Evolutionary conservation across 2,797 vertebrate genomes (phyloP), one percentile per base, ranked within the genome.

Genomic region (Sternarchorhynchus goeldii): DNA sequence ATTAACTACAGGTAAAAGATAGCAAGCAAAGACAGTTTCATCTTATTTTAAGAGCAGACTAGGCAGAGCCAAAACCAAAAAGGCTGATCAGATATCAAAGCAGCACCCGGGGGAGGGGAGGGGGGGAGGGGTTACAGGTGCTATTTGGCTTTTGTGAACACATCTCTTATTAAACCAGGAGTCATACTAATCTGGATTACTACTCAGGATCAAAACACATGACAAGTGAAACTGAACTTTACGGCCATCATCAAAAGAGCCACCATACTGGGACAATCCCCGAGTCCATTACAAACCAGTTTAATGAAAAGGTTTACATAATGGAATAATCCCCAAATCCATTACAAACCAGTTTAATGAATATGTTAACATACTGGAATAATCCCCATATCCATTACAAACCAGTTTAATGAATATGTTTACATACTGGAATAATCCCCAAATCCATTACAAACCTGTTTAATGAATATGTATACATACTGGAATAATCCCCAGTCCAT

Each of bases 121-220:
- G 29, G 78, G 66, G 18, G 29, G 17, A 36, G 73, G 41, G 58
- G 68, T 57, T 81, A 73, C 81, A 79, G 74, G 65, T 53, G 78
- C 76, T 76, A 74, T 79, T 84, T 81, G 75, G 76, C 59, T 82
- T 39, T 70, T 69, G 65, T 65, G 73, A 84, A 70, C 58, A 76
- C 55, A 45, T 67, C 66, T 72, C 78, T 77, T 72, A 78, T 81
- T 81, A 79, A 85, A 81, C 29, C 12, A 45, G 63, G 68, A 56
- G 57, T 64, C 68, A 57, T 41, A 62, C 73, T 82, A 75, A 70
- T 68, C 68, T 80, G 59, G 75, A 77, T 80, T 74, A 73, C 74
- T 41, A 63, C 64, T 71, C 62, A 41, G 63, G 45, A 58, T 45
- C 5, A 73, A 85, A 66, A 87, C 87, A 86, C 74, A 82, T 87